Base-by-base conservation (phyloP, 2,888 invertebrate species). In the Phanerotoma sp. region DNA sequence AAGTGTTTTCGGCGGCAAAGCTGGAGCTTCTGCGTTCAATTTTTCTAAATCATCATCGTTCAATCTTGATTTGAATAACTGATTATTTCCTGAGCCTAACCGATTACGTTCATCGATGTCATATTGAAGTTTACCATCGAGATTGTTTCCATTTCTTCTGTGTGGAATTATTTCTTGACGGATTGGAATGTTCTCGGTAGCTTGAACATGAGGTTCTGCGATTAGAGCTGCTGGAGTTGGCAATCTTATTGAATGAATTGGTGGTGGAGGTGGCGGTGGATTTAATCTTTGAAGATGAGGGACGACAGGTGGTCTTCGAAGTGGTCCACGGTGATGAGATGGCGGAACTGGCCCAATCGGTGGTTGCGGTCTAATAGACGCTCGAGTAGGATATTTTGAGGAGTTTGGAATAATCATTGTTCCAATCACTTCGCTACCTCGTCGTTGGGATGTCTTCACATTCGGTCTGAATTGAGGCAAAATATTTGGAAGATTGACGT, bases 381-480 rank as follows among this genome's bases (percentile, higher is more conserved):
- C 50, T 28, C 55, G 11, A 3, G 32, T 38, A 4, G 55, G 50
- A 40, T 51, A 45, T 50, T 50, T 55, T 13, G 20, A 38, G 15
- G 50, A 30, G 15, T 15, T 51, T 0, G 50, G 20, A 13, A 55
- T 40, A 22, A 55, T 50, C 55, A 62, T 60, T 30, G 68, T 61
- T 32, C 77, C 77, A 10, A 75, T 71, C 1, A 65, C 62, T 7
- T 77, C 75, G 1, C 73, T 54, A 22, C 72, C 70, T 13, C 75
- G 70, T 0, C 81, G 82, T 54, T 77, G 79, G 0, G 81, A 80
- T 3, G 81, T 74, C 64, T 84, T 83, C 2, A 84, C 83, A 64
- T 86, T 87, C 0, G 88, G 88, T 28, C 87, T 79, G 64, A 88
- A 88, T 66, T 88, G 87, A 0, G 88, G 88, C 20, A 88, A 70